Conservation (phyloP, 1,140 invertebrate genomes). For the Belonocnema kinseyi region DNA sequence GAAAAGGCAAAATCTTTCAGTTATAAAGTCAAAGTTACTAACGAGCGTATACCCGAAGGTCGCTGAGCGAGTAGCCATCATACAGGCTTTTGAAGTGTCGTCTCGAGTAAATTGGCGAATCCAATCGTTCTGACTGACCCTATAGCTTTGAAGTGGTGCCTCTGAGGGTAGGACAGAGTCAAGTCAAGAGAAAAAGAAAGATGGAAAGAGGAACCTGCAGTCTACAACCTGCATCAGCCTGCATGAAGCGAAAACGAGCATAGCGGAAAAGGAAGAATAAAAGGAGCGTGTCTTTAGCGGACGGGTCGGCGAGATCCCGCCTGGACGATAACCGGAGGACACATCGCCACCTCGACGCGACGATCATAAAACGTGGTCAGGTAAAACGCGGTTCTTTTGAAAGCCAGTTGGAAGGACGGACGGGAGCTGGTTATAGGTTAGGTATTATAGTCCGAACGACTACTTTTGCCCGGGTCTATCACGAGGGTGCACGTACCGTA, state of each 20-base stretch:
- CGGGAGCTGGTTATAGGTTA: slow-evolving; percentile 69
- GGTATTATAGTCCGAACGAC: slow-evolving; percentile 62
- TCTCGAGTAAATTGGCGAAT: slow-evolving; percentile 53
- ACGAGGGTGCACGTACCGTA: slow-evolving; percentile 61
- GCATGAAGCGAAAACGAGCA: slow-evolving; percentile 34
- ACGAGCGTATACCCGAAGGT: slow-evolving; percentile 2
- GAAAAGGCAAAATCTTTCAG: background rate
- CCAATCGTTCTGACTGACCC: slow-evolving; percentile 46
- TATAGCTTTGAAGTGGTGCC: slow-evolving; percentile 35
- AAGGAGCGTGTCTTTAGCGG: slow-evolving; percentile 50
- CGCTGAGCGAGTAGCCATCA: background rate
- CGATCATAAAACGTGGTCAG: slow-evolving; percentile 75
- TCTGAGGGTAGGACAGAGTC: slow-evolving; percentile 20
- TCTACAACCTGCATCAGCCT: slow-evolving; percentile 14
- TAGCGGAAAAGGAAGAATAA: slow-evolving; percentile 52
- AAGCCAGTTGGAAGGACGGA: slow-evolving; percentile 50
- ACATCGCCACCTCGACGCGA: slow-evolving; percentile 75
- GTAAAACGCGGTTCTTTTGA: slow-evolving; percentile 73
- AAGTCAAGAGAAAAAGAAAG: slow-evolving; percentile 30
- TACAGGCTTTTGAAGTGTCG: slow-evolving; percentile 2
- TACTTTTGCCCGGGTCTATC: slow-evolving; percentile 56
- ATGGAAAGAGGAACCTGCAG: slow-evolving; percentile 36
- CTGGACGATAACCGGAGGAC: slow-evolving; percentile 72
- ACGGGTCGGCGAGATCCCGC: slow-evolving; percentile 66
- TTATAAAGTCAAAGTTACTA: background rate